These are phyloP conservation scores for Eilema caniola DNA, from an alignment of 2,888 invertebrate genomes.

Conservation along the genomic window DNA sequence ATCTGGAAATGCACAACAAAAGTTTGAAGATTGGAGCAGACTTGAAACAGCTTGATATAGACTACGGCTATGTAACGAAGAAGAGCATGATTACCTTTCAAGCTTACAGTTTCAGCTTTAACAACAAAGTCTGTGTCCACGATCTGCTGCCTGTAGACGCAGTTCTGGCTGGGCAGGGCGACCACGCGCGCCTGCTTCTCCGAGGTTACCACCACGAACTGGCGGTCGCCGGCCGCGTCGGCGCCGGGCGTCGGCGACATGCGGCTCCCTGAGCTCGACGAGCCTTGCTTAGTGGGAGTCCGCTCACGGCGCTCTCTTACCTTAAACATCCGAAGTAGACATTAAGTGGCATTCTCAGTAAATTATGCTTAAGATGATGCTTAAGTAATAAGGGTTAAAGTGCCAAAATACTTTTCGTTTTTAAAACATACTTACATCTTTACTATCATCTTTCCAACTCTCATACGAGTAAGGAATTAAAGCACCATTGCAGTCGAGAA, in stretches of 20 bases:
- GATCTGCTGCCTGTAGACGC: constrained; percentile 96
- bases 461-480: constrained; percentile 96
- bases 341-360: too few relatives aligned
- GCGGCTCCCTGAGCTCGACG: constrained; percentile 87
- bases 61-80: neutral
- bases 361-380: too few relatives aligned
- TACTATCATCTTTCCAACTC: constrained; percentile 96
- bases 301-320: constrained; percentile 79
- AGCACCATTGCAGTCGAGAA: constrained; percentile 97
- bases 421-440: constrained; percentile 81
- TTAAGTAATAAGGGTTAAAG: too few relatives aligned
- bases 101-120: constrained; percentile 96
- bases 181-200: constrained; percentile 98
- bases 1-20: constrained; percentile 87
- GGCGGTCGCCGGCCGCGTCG: constrained; percentile 89
- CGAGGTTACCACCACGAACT: constrained; percentile 97
- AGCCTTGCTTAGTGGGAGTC: constrained; percentile 89
- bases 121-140: constrained; percentile 97
- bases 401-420: neutral
- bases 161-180: constrained; percentile 97
- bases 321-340: constrained; percentile 54
- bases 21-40: neutral
- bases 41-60: neutral
- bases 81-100: constrained; percentile 90
- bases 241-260: constrained; percentile 91